Base-by-base conservation (phyloP, 2,797 vertebrate genomes). In the Ciconia nigra region DNA sequence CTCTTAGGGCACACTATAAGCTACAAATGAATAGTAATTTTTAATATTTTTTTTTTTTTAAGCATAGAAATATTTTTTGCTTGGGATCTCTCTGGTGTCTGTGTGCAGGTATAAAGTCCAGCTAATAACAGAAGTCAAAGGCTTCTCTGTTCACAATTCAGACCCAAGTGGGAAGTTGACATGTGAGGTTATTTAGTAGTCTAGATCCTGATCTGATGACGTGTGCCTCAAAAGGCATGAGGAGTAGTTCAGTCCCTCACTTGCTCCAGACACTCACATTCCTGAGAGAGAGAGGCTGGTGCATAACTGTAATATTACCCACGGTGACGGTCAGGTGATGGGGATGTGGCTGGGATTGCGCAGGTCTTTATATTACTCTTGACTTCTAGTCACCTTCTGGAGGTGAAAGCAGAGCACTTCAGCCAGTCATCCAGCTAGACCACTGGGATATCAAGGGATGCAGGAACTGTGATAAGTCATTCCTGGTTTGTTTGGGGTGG, bases 261-360 rank as follows among this genome's bases (percentile, higher is more conserved):
- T 88, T 70, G 73, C 57, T 92, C 33, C 61, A 93, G 83, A 91
- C 79, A 55, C 39, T 80, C 73, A 49, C 63, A 82, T 92, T 91
- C 89, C 76, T 74, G 71, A 89, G 44, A 72, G 82, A 83, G 83
- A 41, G 82, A 65, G 47, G 39, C 82, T 83, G 52, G 8, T 87
- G 72, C 67, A 9, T 88, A 83, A 77, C 74, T 90, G 89, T 95
- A 95, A 96, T 63, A 90, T 41, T 91, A 97, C 72, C 94, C 82
- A 8, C 14, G 52, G 67, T 88, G 77, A 87, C 12, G 2, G 79
- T 96, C 94, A 92, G 86, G 69, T 96, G 95, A 87, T 57, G 67
- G 62, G 49, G 76, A 55, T 72, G 44, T 67, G 79, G 66, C 51
- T 73, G 83, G 66, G 66, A 65, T 83, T 90, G 58, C 87, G 81